Percentiles rank a stretch among this genome's conserved stretches.
These are phyloP conservation scores for Zaprionus obscuricornis DNA, from an alignment of 2,888 invertebrate species.

Conservation along the genomic window DNA sequence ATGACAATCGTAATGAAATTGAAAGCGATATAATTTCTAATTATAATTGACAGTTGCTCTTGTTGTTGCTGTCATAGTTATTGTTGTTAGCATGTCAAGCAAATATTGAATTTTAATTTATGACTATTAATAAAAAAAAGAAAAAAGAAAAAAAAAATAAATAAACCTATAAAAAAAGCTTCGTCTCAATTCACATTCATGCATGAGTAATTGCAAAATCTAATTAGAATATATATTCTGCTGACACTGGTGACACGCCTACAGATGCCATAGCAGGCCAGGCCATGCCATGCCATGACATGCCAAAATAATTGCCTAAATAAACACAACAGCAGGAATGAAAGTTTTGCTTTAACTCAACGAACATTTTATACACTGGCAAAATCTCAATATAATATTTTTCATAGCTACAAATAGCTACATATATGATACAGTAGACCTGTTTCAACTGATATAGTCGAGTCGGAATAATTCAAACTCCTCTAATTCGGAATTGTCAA, in stretches of 20 bases:
- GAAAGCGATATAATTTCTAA: slow-evolving; percentile 32
- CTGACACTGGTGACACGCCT: slow-evolving; percentile 19
- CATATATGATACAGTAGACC: too few relatives aligned
- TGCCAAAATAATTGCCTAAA: slow-evolving; percentile 63
- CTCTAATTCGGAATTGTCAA: too few relatives aligned
- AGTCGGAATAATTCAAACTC: too few relatives aligned
- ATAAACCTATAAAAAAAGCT: slow-evolving; percentile 10
- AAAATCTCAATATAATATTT: too few relatives aligned
- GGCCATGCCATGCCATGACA: too few relatives aligned
- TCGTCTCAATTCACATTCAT: slow-evolving; percentile 20
- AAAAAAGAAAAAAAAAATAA: too few relatives aligned
- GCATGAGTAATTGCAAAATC: slow-evolving; percentile 46
- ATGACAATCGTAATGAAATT: slow-evolving; percentile 42
- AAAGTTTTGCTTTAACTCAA: not conserved
- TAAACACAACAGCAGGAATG: slow-evolving; percentile 59
- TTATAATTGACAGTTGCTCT: slow-evolving; percentile 45
- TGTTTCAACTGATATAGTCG: too few relatives aligned
- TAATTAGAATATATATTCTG: slow-evolving; percentile 52
- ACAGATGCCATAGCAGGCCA: slow-evolving; percentile 40
- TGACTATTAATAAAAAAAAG: slow-evolving; percentile 29
- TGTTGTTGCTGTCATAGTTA: not conserved
- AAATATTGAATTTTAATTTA: slow-evolving; percentile 46
- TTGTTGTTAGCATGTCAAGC: slow-evolving; percentile 28
- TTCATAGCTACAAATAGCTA: too few relatives aligned
- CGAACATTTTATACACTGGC: too few relatives aligned